A percentile compares a stretch with the other conserved stretches of the same genome.
Conservation (phyloP, 64 coral and sea anemone species). For the Acropora tenuis region DNA sequence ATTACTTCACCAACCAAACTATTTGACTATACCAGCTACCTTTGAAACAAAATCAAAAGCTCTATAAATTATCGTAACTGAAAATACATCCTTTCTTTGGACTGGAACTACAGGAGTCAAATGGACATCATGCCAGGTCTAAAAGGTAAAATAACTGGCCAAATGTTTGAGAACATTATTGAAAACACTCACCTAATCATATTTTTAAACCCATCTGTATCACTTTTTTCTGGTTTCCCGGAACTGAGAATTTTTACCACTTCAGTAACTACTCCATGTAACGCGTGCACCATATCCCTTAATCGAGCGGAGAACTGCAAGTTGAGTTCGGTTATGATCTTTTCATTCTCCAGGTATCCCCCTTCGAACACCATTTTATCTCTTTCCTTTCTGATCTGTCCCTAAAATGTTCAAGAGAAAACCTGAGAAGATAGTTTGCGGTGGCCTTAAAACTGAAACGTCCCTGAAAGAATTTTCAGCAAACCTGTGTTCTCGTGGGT, state of each 20-base stretch:
- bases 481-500: no score
- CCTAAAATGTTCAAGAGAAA: not conserved
- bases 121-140: no score
- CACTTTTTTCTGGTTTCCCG: conserved; percentile 83
- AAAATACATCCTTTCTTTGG: not conserved
- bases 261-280: not conserved
- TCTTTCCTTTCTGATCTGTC: not conserved
- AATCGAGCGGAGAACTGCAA: not conserved
- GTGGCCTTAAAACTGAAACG: no score
- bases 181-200: conserved; percentile 71
- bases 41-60: no score
- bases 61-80: no score
- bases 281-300: not conserved
- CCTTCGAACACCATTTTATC: not conserved
- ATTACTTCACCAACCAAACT: no score
- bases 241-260: not conserved
- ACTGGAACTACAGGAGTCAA: no score
- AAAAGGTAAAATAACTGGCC: no score
- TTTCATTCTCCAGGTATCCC: not conserved
- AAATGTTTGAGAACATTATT: not conserved
- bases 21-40: no score
- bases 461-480: no score
- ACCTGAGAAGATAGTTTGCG: not conserved
- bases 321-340: not conserved
- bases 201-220: conserved; percentile 94